These are phyloP conservation scores for Orchestes rusci DNA, from an alignment of 2,888 invertebrate genomes.

Conservation along the genomic window DNA sequence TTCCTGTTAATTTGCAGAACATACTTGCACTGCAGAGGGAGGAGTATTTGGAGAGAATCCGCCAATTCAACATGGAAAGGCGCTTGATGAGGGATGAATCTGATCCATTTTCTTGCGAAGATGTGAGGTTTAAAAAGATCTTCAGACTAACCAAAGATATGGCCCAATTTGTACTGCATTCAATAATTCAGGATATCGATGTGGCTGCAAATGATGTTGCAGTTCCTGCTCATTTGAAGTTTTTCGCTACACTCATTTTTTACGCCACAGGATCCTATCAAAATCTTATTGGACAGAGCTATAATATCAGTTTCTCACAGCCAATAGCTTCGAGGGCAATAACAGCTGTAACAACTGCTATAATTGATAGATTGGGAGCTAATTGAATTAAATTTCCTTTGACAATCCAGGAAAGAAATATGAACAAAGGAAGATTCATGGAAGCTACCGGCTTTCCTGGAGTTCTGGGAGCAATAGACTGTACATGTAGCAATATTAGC, in stretches of 20 bases:
- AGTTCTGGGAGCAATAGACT: constrained; percentile 23
- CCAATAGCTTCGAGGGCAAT: constrained; percentile 13
- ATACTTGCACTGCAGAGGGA: constrained; percentile 5
- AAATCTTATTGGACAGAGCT: constrained; percentile 15
- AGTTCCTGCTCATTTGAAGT: constrained; percentile 3
- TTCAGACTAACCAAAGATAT: constrained; percentile 17
- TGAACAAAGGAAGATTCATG: constrained; percentile 24
- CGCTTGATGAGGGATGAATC: constrained; percentile 10
- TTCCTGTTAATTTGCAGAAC: constrained; percentile 9
- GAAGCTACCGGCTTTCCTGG: constrained; percentile 23
- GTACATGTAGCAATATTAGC: constrained; percentile 21
- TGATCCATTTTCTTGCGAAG: constrained; percentile 6
- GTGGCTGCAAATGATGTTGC: constrained; percentile 8
- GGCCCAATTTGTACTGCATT: constrained; percentile 12
- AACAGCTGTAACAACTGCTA: constrained; percentile 14
- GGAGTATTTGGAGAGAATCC: constrained; percentile 1
- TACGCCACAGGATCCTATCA: constrained; percentile 23
- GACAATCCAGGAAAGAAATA: constrained; percentile 7
- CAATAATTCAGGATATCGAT: constrained; percentile 9
- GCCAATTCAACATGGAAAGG: constrained; percentile 10
- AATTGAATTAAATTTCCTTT: constrained; percentile 18
- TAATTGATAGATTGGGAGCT: constrained; percentile 1
- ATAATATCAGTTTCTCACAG: constrained; percentile 16
- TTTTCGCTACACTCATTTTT: constrained; percentile 18
- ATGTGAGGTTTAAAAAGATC: constrained; percentile 9